Conservation (phyloP, 2,113 vertebrate genomes). For the Antigone vipio region DNA sequence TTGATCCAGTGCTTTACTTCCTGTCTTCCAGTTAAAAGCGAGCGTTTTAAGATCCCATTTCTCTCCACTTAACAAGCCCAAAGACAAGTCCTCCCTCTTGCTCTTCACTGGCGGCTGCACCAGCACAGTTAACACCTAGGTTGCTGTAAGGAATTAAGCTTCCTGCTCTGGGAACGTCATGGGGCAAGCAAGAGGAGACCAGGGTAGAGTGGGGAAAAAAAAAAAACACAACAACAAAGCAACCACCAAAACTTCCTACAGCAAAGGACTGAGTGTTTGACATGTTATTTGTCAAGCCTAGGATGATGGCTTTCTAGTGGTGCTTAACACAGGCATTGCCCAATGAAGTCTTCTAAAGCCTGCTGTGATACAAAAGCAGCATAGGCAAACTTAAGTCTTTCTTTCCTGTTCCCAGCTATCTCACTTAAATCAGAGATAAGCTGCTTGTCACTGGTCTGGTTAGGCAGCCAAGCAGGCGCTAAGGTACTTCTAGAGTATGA, state of each 20-base stretch:
- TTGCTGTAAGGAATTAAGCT: not conserved
- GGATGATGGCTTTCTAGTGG: not conserved
- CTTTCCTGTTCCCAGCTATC: slow-evolving; percentile 50
- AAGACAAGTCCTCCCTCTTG: not conserved
- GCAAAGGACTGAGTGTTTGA: not conserved
- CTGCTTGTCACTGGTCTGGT: not conserved
- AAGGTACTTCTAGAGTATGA: not conserved
- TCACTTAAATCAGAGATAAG: not conserved
- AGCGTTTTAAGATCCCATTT: not conserved
- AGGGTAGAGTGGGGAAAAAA: not conserved
- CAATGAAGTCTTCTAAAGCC: not conserved
- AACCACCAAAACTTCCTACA: not conserved
- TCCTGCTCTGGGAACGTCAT: not conserved
- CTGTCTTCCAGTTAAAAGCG: slow-evolving; percentile 38
- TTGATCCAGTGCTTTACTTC: slow-evolving; percentile 42
- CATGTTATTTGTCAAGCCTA: not conserved
- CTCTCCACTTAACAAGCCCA: not conserved
- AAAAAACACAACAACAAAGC: too few relatives aligned
- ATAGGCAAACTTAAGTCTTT: not conserved
- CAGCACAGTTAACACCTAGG: not conserved
- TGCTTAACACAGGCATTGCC: not conserved
- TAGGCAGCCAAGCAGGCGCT: not conserved
- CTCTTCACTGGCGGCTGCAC: not conserved
- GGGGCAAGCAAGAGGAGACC: not conserved
- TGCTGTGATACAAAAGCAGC: not conserved